Evolutionary conservation across 2,888 invertebrate species (phyloP), one percentile per base, ranked within the genome.

Genomic region (Julus scanicus): DNA sequence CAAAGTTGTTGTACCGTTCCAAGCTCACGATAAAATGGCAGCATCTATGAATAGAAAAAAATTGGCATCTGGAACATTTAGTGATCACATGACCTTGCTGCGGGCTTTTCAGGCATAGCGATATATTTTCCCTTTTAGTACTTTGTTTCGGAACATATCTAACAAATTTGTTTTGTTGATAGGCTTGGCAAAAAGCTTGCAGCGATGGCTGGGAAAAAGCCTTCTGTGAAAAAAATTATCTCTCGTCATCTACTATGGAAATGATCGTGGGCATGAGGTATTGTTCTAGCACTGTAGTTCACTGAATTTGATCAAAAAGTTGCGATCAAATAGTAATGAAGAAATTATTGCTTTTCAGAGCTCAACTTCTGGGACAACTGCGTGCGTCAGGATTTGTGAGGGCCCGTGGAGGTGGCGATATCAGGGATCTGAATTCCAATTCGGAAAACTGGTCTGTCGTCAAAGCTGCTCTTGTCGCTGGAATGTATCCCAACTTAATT

Each of bases 381-480:
- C 93, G 96, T 86, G 93, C 93, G 2, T 93, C 96, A 0, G 95
- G 96, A 4, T 95, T 97, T 90, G 95, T 97, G 0, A 94, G 94
- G 88, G 91, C 91, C 0, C 91, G 92, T 83, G 92, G 92, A 17
- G 90, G 93, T 15, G 92, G 93, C 6, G 96, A 95, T 91, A 95
- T 97, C 89, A 90, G 95, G 90, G 96, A 96, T 91, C 94, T 97
- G 63, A 98, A 98, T 92, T 92, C 94, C 0, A 96, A 97, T 93
- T 95, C 96, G 0, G 95, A 96, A 90, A 95, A 96, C 91, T 97
- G 97, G 97, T 95, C 97, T 15, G 95, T 98, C 88, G 95, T 99
- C 0, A 98, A 98, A 91, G 96, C 97, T 0, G 97, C 97, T 1
- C 93, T 99, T 53, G 95, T 95, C 44, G 96, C 96, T 4, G 98